These are phyloP conservation scores for Rhinolophus ferrumequinum DNA, from an alignment of 2,113 vertebrate genomes.

Conservation along the genomic window DNA sequence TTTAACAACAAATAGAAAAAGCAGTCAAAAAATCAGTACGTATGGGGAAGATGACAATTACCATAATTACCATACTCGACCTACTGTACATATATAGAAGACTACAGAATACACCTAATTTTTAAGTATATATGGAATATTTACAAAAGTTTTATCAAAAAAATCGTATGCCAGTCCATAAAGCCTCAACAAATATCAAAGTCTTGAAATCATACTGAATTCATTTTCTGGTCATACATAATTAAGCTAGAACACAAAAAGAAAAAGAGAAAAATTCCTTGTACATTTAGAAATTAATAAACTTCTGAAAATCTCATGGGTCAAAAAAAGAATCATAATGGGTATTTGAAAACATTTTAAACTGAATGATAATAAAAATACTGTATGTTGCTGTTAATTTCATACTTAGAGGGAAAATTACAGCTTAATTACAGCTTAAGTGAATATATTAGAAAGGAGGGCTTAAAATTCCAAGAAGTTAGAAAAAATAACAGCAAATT, in stretches of 20 bases:
- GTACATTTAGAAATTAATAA: slow-evolving; percentile 12
- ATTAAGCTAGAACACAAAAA: slow-evolving; percentile 12
- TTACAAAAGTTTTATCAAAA: slow-evolving; percentile 20
- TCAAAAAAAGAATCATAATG: slow-evolving; percentile 1
- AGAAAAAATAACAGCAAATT: slow-evolving; percentile 3
- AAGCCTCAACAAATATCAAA: slow-evolving; percentile 18
- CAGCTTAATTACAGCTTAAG: neutral
- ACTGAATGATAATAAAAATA: neutral
- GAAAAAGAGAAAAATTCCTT: neutral
- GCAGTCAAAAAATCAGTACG: neutral
- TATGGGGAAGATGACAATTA: neutral
- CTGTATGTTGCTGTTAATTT: neutral
- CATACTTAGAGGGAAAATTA: neutral
- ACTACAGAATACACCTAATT: neutral
- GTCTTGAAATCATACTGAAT: neutral
- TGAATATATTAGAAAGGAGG: neutral
- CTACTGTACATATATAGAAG: neutral
- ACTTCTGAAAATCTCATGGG: neutral
- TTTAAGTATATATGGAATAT: neutral
- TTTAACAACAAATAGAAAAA: neutral
- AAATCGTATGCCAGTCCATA: neutral
- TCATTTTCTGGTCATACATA: neutral
- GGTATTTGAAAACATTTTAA: neutral
- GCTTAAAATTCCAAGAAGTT: slow-evolving; percentile 3
- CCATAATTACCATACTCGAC: neutral